These are phyloP conservation scores for Lepidochrysops patricia DNA, from an alignment of 2,888 invertebrate genomes.

Conservation along the genomic window DNA sequence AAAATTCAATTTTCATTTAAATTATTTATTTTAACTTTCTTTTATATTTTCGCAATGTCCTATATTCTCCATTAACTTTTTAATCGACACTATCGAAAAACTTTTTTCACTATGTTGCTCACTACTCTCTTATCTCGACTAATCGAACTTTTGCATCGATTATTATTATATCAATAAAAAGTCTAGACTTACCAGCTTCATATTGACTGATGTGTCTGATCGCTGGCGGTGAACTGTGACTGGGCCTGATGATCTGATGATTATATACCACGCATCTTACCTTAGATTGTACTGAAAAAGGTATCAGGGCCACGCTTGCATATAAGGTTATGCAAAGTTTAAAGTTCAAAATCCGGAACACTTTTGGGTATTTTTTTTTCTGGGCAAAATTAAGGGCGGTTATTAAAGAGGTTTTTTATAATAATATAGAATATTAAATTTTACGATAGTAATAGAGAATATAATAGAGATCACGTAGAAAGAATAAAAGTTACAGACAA, in stretches of 20 bases:
- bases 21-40: too few species aligned
- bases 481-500: too few species aligned
- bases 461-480: too few species aligned
- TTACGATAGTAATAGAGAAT: too few species aligned
- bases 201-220: constrained; percentile 41
- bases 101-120: too few species aligned
- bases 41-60: too few species aligned
- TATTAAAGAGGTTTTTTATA: too few species aligned
- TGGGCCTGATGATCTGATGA: constrained; percentile 36
- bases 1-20: too few species aligned
- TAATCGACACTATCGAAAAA: too few species aligned
- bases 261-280: constrained; percentile 50
- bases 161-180: neutral
- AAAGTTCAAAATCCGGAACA: constrained; percentile 13
- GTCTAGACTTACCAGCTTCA: constrained; percentile 64
- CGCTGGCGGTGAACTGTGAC: constrained; percentile 53
- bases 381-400: too few species aligned
- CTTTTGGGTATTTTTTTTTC: neutral
- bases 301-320: constrained; percentile 52
- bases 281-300: constrained; percentile 51
- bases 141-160: neutral
- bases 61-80: too few species aligned
- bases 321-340: constrained; percentile 14
- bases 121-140: neutral
- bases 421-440: too few species aligned